Evolutionary conservation across 2,888 invertebrate species (phyloP), one percentile per base, ranked within the genome.

Genomic region (Parelbella ahira): DNA sequence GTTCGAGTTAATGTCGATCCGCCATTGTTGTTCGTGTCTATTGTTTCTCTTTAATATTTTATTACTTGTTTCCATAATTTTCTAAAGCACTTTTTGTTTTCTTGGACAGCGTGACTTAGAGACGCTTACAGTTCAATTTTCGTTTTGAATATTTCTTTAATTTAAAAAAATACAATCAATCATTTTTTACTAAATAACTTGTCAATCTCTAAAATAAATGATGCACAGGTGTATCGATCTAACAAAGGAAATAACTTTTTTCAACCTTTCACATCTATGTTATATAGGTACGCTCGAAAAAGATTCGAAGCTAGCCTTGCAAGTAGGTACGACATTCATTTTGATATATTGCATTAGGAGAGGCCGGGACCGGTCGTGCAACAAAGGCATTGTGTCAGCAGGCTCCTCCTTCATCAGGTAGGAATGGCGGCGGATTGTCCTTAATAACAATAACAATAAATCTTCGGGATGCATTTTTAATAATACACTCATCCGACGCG

Each of bases 51-150:
- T 66, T 63, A 57, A 63, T 50, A 53, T 67, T 75, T 76, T 72
- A 71, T 74, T 73, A 66, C 67, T 75, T 78, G 73, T 82, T 80
- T 79, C 74, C 68, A 67, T 74, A 71, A 66, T 68, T 68, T 73
- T 25, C 64, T 76, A 61, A 70, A 83, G 80, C 74, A 61, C 60
- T 57, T 71, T 68, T 68, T 69, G 68, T 67, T 48, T 24, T 34
- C 5, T 23, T 9, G 5, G 13, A 21, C 25, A 19, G 9, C n/a
- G n/a, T n/a, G n/a, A n/a, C n/a, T n/a, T n/a, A n/a, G n/a, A n/a
- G n/a, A n/a, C n/a, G n/a, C n/a, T n/a, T n/a, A n/a, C n/a, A n/a
- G n/a, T n/a, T n/a, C n/a, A n/a, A n/a, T n/a, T n/a, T n/a, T n/a
- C n/a, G n/a, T 15, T 15, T 15, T 3, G 3, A 15, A 15, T 15